Percentiles rank a stretch among this genome's conserved stretches.
These are phyloP conservation scores for Myopa tessellatipennis DNA, from an alignment of 2,888 invertebrate species.

Conservation along the genomic window DNA sequence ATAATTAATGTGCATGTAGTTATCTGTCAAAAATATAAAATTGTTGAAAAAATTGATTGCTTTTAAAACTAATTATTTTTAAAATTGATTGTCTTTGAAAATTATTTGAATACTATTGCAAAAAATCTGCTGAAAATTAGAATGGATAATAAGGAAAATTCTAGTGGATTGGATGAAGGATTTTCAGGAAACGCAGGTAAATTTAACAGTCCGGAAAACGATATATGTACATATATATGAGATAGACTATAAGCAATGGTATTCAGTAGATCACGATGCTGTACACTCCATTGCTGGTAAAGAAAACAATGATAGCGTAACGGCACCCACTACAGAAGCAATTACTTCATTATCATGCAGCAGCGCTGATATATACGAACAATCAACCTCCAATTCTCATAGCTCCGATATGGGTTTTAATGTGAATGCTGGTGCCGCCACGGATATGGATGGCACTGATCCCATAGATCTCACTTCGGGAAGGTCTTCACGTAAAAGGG, in stretches of 20 bases:
- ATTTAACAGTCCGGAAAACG: background rate
- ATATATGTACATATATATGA: background rate
- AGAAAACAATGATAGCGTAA: constrained; percentile 7
- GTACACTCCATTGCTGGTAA: too few species aligned
- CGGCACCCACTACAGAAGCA: too few species aligned
- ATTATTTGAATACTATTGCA: background rate
- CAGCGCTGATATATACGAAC: constrained; percentile 1
- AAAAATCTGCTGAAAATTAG: background rate
- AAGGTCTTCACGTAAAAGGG: background rate
- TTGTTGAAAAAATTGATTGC: too few species aligned
- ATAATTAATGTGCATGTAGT: too few species aligned
- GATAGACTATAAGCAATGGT: background rate
- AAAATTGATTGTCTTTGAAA: too few species aligned
- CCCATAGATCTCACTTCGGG: constrained; percentile 10
- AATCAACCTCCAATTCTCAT: background rate
- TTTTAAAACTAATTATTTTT: too few species aligned
- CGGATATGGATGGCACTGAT: background rate
- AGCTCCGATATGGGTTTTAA: constrained; percentile 9
- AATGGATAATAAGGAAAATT: constrained; percentile 37
- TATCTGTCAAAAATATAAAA: too few species aligned
- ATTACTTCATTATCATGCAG: background rate
- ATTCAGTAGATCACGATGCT: background rate
- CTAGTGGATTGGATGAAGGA: constrained; percentile 49
- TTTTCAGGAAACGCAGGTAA: background rate
- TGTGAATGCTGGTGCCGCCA: background rate